Conservation (phyloP, 2,797 vertebrate species). For the Sebastes elongatus region DNA sequence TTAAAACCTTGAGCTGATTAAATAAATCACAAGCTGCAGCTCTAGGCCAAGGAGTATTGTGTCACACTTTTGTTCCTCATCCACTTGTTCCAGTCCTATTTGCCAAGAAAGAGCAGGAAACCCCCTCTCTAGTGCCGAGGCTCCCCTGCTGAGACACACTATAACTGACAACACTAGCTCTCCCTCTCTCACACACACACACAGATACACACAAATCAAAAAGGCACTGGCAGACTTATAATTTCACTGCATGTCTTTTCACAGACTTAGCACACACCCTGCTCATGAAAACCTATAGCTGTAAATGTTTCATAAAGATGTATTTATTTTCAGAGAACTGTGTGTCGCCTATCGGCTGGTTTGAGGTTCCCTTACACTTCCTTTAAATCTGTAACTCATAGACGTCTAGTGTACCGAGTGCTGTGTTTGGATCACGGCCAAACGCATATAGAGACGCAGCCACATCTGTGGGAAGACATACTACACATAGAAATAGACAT, state of each 20-base stretch:
- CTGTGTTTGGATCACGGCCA: conserved; percentile 27
- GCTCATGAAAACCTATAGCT: conserved; percentile 17
- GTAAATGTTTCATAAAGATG: neutral
- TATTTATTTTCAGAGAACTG: conserved; percentile 6
- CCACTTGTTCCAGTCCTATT: conserved; percentile 32
- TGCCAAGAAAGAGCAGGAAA: conserved; percentile 54
- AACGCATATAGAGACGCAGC: neutral
- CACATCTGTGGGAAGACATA: neutral
- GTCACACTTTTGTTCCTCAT: conserved; percentile 37
- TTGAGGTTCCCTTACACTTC: neutral
- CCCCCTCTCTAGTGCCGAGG: neutral
- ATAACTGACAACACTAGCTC: conserved; percentile 22
- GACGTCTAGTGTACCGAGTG: neutral
- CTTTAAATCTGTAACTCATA: neutral
- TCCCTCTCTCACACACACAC: neutral
- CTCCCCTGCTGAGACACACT: conserved; percentile 25
- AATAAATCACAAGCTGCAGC: conserved; percentile 27
- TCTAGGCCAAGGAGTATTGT: neutral
- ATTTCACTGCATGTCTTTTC: neutral
- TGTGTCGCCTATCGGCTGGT: neutral
- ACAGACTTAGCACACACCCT: conserved; percentile 7
- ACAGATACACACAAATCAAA: conserved; percentile 27
- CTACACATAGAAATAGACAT: conserved; percentile 3
- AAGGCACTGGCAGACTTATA: conserved; percentile 17
- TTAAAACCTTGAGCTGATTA: conserved; percentile 13